Conservation (phyloP, 2,888 invertebrate species). For the Frankliniella fusca region DNA sequence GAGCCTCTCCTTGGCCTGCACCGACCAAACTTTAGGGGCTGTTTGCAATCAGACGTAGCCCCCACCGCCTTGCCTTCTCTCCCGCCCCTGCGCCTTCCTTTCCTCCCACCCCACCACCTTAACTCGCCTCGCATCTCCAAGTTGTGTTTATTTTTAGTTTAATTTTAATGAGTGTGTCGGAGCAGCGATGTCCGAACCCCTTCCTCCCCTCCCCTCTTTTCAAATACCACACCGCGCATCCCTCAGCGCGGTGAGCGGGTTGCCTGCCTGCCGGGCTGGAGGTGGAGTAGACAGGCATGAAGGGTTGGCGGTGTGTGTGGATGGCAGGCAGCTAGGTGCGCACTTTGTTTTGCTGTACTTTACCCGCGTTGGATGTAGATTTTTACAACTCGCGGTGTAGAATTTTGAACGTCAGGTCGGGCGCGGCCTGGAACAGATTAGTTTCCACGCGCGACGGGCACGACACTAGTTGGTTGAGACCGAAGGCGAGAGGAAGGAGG, state of each 20-base stretch:
- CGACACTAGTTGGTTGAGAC: neutral
- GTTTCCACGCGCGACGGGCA: too few species aligned
- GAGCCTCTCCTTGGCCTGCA: neutral
- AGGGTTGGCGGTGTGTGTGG: too few species aligned
- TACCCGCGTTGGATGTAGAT: neutral
- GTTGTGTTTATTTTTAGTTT: neutral
- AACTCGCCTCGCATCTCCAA: neutral
- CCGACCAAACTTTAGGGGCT: neutral
- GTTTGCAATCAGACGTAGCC: neutral
- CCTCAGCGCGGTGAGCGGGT: too few species aligned
- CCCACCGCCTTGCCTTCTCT: neutral
- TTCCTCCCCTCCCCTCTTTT: too few species aligned
- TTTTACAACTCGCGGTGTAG: neutral
- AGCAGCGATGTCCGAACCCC: too few species aligned
- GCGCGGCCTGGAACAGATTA: neutral
- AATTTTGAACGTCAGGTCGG: neutral
- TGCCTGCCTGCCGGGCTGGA: too few species aligned
- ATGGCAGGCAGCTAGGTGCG: too few species aligned
- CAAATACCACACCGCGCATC: too few species aligned
- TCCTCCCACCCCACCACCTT: neutral
- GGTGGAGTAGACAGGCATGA: too few species aligned
- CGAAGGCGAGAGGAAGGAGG: neutral
- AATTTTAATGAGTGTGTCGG: neutral
- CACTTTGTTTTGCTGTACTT: too few species aligned
- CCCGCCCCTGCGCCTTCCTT: neutral